Evolutionary conservation across 2,113 vertebrate genomes (phyloP), one percentile per base, ranked within the genome.

Genomic region (Polypterus bichir): DNA sequence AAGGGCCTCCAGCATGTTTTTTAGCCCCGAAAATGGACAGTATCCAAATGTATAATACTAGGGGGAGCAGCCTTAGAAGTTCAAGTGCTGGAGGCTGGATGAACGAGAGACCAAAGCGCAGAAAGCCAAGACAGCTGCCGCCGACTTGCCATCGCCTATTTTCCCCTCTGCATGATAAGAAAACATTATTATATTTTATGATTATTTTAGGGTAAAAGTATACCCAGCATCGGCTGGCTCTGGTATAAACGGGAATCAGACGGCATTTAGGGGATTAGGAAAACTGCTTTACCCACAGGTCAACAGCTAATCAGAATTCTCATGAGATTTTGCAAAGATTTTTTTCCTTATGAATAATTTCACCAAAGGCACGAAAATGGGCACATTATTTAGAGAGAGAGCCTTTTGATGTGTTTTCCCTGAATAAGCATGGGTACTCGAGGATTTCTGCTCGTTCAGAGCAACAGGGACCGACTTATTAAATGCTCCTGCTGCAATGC

Each of bases 401-500:
- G 81, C 78, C 92, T 95, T 94, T 96, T 96, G 93, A 97, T 95
- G 91, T 91, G 88, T 92, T 88, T 89, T 91, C 79, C 86, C 88
- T 90, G 87, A 90, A 88, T 91, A 87, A 89, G 87, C 91, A 90
- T 77, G 88, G 83, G 91, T 92, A 91, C 89, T 93, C 81, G 83
- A 94, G 91, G 91, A 93, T 96, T 95, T 94, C 89, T 92, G 86
- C 88, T 87, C 85, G 86, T 92, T 88, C 85, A 83, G 85, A 89
- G 88, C 91, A 90, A 92, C 85, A 86, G 89, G 90, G 92, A 92
- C 92, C 90, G 89, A 92, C 93, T 98, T 97, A 98, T 97, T 97
- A 98, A 98, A 97, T 97, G 95, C 89, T 91, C 90, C 84, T 92
- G 92, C 92, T 89, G 90, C 91, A 92, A 93, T 97, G 93, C 94